These are phyloP conservation scores for Alligator mississippiensis DNA, from an alignment of 2,113 vertebrate species.

Conservation along the genomic window DNA sequence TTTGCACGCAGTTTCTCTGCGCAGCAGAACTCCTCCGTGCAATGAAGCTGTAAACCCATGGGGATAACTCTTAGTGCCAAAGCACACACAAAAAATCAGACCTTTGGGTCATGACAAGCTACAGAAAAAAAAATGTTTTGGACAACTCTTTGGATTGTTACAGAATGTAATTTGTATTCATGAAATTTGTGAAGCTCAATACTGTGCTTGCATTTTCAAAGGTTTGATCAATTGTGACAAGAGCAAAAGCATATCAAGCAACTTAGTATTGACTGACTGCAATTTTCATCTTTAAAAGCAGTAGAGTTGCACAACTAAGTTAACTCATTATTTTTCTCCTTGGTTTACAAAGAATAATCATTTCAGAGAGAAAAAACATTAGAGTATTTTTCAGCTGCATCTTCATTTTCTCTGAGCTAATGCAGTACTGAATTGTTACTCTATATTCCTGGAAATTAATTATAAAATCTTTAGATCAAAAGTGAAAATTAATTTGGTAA, in stretches of 20 bases:
- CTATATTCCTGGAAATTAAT: neutral
- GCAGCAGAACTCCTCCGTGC: no score
- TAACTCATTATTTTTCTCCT: rapidly evolving
- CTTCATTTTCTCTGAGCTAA: neutral
- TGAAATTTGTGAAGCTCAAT: neutral
- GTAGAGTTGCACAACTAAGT: neutral
- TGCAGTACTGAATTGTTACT: neutral
- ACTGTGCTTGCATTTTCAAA: neutral
- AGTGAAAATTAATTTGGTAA: neutral
- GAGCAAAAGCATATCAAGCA: neutral
- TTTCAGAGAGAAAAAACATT: neutral
- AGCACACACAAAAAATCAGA: no score
- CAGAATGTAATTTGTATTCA: neutral
- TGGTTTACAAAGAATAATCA: neutral
- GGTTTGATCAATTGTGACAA: neutral
- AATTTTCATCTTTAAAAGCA: neutral
- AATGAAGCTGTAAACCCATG: no score
- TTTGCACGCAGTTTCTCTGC: no score
- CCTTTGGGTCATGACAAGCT: no score
- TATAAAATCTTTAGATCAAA: neutral
- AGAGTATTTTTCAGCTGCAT: no score
- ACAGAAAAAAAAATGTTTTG: no score
- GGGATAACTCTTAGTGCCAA: no score
- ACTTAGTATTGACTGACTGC: neutral
- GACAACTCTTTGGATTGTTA: neutral